Evolutionary conservation across 2,888 invertebrate genomes (phyloP).

Genomic region (Ceratothoa steindachneri): DNA sequence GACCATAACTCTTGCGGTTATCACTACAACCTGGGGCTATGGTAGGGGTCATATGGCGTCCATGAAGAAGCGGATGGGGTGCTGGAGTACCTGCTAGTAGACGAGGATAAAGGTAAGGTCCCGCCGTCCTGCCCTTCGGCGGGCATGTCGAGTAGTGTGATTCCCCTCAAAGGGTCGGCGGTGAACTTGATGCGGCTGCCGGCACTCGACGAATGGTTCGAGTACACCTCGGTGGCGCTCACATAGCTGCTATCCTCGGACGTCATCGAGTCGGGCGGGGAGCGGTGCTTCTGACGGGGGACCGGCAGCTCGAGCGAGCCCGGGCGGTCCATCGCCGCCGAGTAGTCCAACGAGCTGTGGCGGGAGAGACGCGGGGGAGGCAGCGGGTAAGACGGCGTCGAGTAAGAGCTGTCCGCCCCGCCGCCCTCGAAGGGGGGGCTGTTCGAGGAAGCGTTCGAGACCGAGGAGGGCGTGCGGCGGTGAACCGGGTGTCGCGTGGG

Average conservation of each 20-base stretch:
- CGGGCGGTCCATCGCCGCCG: conserved; percentile 30
- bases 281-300: conserved; percentile 32
- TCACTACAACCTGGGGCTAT: conserved; percentile 4
- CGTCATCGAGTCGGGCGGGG: conserved; percentile 74
- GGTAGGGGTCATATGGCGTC: not conserved
- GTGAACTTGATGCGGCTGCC: conserved; percentile 35
- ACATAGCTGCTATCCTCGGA: conserved; percentile 62
- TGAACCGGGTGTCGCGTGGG: conserved; percentile 34
- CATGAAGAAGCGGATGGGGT: not conserved
- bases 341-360: conserved; percentile 30
- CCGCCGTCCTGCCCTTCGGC: conserved; percentile 26
- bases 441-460: conserved; percentile 52
- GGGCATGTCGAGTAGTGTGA: conserved; percentile 37
- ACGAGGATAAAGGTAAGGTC: not conserved
- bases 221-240: conserved; percentile 36
- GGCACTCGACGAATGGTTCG: conserved; percentile 28
- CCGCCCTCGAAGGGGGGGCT: conserved; percentile 63
- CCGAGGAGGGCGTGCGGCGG: conserved; percentile 36
- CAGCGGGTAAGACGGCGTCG: conserved; percentile 53
- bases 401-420: conserved; percentile 56
- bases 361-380: conserved; percentile 43
- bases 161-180: conserved; percentile 22
- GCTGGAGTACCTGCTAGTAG: not conserved
- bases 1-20: not conserved
- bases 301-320: conserved; percentile 43